Base-by-base conservation (phyloP, 1,140 invertebrate species). In the Trichoplusia ni region DNA sequence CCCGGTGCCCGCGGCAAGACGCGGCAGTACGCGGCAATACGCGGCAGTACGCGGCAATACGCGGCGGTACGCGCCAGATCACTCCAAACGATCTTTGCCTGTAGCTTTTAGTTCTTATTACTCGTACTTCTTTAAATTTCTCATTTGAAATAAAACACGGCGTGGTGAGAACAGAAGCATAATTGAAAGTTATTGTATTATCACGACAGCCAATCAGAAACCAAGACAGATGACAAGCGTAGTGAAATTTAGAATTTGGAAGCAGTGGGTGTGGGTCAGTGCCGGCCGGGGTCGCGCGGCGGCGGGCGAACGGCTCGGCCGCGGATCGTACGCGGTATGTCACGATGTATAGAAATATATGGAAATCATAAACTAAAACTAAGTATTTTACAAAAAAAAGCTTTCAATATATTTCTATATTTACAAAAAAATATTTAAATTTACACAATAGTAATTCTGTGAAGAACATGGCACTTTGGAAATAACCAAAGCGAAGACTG, bases 181-280 rank as follows among this genome's bases (percentile, higher is more conserved):
- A 47, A 8, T 44, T 27, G 44, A 35, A 40, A 60, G 42, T 44
- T 49, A 46, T 46, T 44, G 18, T 29, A 49, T 66, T 62, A 60
- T 62, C 62, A 63, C 64, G 59, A 49, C 51, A 74, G 74, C 74
- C 71, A 77, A 77, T 73, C 33, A 47, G 37, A 58, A 27, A 63
- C 29, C 62, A 58, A 16, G 35, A 53, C 38, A 61, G 60, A 66
- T 69, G 64, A 40, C 14, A 44, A 64, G 66, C 61, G 53, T 40
- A 37, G 53, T 42, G 60, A 23, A 71, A 78, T 78, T 78, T 78
- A 23, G 75, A 78, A 78, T 78, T 77, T 71, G 75, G 59, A 63
- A 67, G 64, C 60, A 33, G 25, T 25, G 37, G 21, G 54, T 69
- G 67, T 53, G 62, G 58, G 35, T n/a, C 51, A 31, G 5, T n/a